Base-by-base conservation (phyloP, 2,888 invertebrate genomes). In the Drosophila trichaetosa region DNA sequence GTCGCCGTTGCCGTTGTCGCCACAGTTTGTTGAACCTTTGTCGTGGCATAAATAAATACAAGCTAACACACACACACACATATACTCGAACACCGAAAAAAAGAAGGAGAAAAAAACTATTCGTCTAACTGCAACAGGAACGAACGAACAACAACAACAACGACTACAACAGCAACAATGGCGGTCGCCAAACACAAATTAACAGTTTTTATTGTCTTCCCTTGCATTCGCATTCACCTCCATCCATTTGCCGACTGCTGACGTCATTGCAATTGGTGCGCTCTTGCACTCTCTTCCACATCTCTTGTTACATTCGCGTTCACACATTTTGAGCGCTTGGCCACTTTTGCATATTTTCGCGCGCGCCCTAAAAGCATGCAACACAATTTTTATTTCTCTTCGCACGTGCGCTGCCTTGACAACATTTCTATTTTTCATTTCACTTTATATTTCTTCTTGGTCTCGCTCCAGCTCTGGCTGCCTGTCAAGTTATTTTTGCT, bases 21-120 rank as follows among this genome's bases (percentile, higher is more conserved):
- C 73, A 76, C 71, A 87, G 83, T 84, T 84, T 87, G 84, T 84
- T 84, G 83, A 84, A 87, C 83, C 82, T 87, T 78, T 78, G 66
- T 77, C 64, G 69, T 71, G 84, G 65, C 71, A 75, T 77, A 63
- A 73, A 78, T 78, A 78, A 63, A 77, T 66, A 52, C 62, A 73
- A 33, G 21, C 38, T 40, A 16, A 46, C 36, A 46, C 16, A 38
- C 4, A 27, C 27, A 27, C n/a, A 40, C n/a, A 18, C 18, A 21
- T 0, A n/a, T 4, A 40, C 40, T 2, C 18, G 5, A 10, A 38
- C 36, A 69, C 33, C 18, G 7, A 38, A 36, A 27, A 60, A 38
- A 34, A 51, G 16, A 13, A 4, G 1, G 13, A 46, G 13, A 46
- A 53, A 64, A 36, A 36, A 48, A 56, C 21, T 24, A 57, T 33